These are phyloP conservation scores for Gadopsis marmoratus DNA, from an alignment of 2,797 vertebrate species.

Conservation along the genomic window DNA sequence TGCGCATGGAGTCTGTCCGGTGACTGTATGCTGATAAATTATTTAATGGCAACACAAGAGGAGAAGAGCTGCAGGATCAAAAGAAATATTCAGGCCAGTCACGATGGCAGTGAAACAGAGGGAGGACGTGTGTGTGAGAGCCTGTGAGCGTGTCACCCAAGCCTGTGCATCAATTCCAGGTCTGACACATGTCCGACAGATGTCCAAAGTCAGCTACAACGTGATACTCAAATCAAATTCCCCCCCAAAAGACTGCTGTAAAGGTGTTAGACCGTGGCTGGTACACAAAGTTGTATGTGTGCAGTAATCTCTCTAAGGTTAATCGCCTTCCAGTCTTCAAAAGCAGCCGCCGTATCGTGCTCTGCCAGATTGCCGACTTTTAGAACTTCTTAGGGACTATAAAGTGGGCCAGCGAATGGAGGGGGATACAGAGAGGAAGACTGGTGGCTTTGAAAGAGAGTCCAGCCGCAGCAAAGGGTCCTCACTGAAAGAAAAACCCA, in stretches of 20 bases:
- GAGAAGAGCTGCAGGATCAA: constrained; percentile 67
- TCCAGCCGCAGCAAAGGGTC: constrained; percentile 65
- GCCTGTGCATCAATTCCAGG: constrained; percentile 46
- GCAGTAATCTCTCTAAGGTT: constrained; percentile 71
- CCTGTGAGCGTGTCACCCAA: constrained; percentile 33
- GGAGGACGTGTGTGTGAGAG: constrained; percentile 24
- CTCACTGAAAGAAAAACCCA: constrained; percentile 38
- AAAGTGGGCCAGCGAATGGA: constrained; percentile 76
- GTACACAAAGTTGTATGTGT: constrained; percentile 35
- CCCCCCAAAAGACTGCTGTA: constrained; percentile 1
- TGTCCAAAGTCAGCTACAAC: constrained; percentile 35
- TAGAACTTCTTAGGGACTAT: constrained; percentile 78
- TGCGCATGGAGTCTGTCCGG: constrained; percentile 64
- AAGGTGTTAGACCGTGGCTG: constrained; percentile 47
- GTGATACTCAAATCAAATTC: constrained; percentile 16
- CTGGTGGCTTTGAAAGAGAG: constrained; percentile 71
- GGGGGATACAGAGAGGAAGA: constrained; percentile 52
- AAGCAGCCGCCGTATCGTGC: constrained; percentile 72
- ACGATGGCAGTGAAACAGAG: constrained; percentile 51
- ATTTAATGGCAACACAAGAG: constrained; percentile 72
- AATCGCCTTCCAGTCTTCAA: constrained; percentile 77
- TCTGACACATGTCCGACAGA: constrained; percentile 62
- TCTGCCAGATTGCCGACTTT: constrained; percentile 77
- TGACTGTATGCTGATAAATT: constrained; percentile 70
- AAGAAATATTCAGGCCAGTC: constrained; percentile 74